These are phyloP conservation scores for Phrynosoma platyrhinos DNA, from an alignment of 2,113 vertebrate genomes.

Conservation along the genomic window DNA sequence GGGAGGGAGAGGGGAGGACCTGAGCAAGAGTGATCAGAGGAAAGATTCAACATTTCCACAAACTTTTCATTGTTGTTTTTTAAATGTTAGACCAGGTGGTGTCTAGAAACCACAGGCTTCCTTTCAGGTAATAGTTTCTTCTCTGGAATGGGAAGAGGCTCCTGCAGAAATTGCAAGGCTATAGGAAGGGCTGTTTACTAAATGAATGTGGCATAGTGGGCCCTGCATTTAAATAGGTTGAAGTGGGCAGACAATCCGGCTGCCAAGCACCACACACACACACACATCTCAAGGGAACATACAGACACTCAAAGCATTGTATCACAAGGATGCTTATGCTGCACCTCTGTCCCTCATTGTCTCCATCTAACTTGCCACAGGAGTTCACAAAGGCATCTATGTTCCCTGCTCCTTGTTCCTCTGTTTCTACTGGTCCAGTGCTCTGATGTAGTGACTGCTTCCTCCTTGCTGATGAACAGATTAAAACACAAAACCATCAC, in stretches of 20 bases:
- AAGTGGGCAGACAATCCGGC: no score
- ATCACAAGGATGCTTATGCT: no score
- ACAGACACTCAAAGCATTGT: neutral
- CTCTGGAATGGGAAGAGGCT: neutral
- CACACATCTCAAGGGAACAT: neutral
- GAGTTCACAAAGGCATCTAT: no score
- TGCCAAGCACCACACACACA: no score
- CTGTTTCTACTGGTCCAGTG: neutral
- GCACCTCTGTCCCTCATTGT: accelerated
- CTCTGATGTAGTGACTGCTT: no score
- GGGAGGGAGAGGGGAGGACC: neutral
- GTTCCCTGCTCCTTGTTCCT: neutral
- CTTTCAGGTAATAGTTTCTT: neutral
- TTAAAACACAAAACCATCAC: no score
- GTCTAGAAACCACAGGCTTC: neutral
- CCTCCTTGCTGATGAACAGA: neutral
- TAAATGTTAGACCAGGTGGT: no score
- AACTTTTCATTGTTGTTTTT: neutral
- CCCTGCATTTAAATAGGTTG: no score
- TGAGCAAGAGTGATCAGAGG: no score
- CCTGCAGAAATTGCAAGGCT: neutral
- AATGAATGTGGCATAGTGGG: no score
- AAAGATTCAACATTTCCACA: neutral
- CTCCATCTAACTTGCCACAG: neutral
- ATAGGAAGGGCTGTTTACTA: neutral